A percentile compares a stretch with the other conserved stretches of the same genome.
Evolutionary conservation across 1,140 invertebrate genomes (phyloP).

Genomic region (Drosophila subpulchrella): DNA sequence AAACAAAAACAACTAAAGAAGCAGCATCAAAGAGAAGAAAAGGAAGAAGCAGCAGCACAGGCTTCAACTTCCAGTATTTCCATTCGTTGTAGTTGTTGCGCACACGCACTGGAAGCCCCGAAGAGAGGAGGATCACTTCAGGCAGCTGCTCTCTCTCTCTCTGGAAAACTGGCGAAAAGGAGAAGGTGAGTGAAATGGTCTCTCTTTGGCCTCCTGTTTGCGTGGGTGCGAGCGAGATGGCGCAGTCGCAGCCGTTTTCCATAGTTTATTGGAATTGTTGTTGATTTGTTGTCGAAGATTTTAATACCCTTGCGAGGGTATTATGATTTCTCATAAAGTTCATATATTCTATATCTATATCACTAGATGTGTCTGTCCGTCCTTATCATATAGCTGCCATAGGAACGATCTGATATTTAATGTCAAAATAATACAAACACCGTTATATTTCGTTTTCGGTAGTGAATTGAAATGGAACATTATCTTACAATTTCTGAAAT

Average conservation of each 20-base stretch:
- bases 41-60: conserved; percentile 9
- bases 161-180: background rate
- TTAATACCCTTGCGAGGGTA: no score
- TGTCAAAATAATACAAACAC: no score
- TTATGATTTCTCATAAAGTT: no score
- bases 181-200: conserved; percentile 20
- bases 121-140: conserved; percentile 37
- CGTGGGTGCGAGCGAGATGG: conserved; percentile 2
- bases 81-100: conserved; percentile 32
- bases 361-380: no score
- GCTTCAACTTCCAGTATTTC: conserved; percentile 8
- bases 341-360: no score
- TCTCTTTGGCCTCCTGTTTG: background rate
- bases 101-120: conserved; percentile 36
- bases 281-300: no score
- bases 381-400: no score
- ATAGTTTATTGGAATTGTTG: background rate
- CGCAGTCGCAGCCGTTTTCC: conserved; percentile 11
- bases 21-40: conserved; percentile 36
- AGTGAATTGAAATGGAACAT: no score
- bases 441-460: no score
- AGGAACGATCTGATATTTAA: no score
- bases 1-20: conserved; percentile 25
- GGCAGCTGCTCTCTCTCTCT: conserved; percentile 31
- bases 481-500: no score